Evolutionary conservation across 2,113 vertebrate genomes (phyloP), one percentile per base, ranked within the genome.

Genomic region (Silurus glanis): DNA sequence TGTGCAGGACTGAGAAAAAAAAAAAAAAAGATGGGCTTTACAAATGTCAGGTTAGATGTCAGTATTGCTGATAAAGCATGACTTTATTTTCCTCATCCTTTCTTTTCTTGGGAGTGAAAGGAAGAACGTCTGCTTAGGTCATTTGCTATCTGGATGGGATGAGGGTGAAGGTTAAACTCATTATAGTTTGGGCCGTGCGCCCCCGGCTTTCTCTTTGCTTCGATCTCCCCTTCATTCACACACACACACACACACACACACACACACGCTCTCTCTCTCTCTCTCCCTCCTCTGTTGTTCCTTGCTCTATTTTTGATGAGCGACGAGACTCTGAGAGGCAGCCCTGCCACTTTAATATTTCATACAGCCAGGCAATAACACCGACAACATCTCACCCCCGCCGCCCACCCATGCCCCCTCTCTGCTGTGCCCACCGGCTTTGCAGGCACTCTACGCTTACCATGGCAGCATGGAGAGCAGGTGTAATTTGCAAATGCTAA

Each of bases 261-360:
- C 56, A 13, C 56, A 17, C 56, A 5, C 56, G 25, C 86, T 37
- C 37, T 37, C 37, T 37, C 37, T 37, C 37, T 37, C 2, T 84
- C 88, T 87, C 81, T 83, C 90, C 86, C 88, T 86, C 56, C 86
- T 90, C 89, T 37, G 37, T 37, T 37, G 9, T 81, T 80, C 28
- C 23, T 45, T 89, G 83, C 94, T 95, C 93, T 92, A 94, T 94
- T 95, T 96, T 95, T 96, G 93, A 95, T 94, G 93, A 90, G 95
- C 88, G 86, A 89, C 88, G 94, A 94, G 94, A 94, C 90, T 88
- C 80, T 61, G 90, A 94, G 91, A 91, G 91, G 90, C 92, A 82
- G 89, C 89, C 89, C 91, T 93, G 91, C 89, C 91, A 88, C 88
- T 94, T 96, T 94, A 95, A 94, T 94, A 96, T 95, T 96, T 96